Percentiles rank a stretch among this genome's conserved stretches.
Evolutionary conservation across 2,797 vertebrate species (phyloP).

Genomic region (Sebastes matsubarae): DNA sequence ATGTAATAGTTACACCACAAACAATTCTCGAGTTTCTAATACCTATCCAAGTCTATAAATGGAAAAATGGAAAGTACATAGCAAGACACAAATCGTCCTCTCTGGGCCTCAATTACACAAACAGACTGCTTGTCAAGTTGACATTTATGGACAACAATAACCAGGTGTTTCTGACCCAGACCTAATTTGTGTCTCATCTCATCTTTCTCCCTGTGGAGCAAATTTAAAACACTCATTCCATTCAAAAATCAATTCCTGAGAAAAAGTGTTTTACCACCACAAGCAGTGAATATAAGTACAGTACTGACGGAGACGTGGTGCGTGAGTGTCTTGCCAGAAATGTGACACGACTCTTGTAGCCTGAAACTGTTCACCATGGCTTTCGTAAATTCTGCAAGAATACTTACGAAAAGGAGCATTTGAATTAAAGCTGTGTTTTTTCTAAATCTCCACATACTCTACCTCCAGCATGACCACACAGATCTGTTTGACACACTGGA

Average conservation of each 20-base stretch:
- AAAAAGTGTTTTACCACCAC: neutral
- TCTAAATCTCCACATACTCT: neutral
- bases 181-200: neutral
- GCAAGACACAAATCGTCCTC: neutral
- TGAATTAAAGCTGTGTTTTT: neutral
- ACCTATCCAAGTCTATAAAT: neutral
- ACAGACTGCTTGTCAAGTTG: neutral
- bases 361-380: neutral
- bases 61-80: neutral
- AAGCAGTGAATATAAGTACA: neutral
- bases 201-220: neutral
- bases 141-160: conserved; percentile 10
- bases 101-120: neutral
- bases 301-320: neutral
- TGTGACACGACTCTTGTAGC: neutral
- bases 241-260: neutral
- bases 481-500: conserved; percentile 98
- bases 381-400: neutral
- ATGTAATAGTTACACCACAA: neutral
- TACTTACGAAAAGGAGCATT: neutral
- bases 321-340: neutral
- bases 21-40: neutral
- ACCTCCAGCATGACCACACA: conserved; percentile 99
- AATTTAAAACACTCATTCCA: neutral
- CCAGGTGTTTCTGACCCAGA: neutral